Evolutionary conservation across 2,888 invertebrate species (phyloP).

Genomic region (Eristalinus sepulchralis): DNA sequence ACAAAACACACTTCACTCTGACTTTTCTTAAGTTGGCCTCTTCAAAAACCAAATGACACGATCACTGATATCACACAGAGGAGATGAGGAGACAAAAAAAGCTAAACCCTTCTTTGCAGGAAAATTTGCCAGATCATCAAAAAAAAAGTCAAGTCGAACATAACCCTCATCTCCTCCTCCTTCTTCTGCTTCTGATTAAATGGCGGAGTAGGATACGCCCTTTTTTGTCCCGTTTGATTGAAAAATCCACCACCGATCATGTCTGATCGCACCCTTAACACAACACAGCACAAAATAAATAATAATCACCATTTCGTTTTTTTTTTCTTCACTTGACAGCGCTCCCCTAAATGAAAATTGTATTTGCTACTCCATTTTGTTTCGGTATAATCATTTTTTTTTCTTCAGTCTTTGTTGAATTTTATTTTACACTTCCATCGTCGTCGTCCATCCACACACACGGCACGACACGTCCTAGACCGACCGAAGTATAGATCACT

Average conservation of each 20-base stretch:
- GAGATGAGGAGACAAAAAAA: not conserved
- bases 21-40: not conserved
- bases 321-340: conserved; percentile 6
- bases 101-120: conserved; percentile 8
- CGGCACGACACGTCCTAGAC: conserved; percentile 71
- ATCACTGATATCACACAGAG: conserved; percentile 21
- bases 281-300: conserved; percentile 30
- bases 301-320: conserved; percentile 62
- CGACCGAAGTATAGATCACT: conserved; percentile 70
- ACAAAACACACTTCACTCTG: conserved; percentile 4
- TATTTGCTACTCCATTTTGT: conserved; percentile 67
- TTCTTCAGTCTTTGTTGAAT: conserved; percentile 44
- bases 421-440: conserved; percentile 63
- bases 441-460: conserved; percentile 70
- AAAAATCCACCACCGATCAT: conserved; percentile 13
- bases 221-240: conserved; percentile 30
- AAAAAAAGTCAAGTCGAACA: conserved; percentile 21
- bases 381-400: conserved; percentile 42
- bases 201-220: conserved; percentile 60
- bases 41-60: conserved; percentile 7
- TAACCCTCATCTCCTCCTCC: not conserved
- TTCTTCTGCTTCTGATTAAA: not conserved
- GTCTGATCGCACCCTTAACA: conserved; percentile 17
- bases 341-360: conserved; percentile 56
- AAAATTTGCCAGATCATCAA: conserved; percentile 65